A percentile compares a stretch with the other conserved stretches of the same genome.
Conservation (phyloP, 2,888 invertebrate species). For the Linhomoeus sp. region DNA sequence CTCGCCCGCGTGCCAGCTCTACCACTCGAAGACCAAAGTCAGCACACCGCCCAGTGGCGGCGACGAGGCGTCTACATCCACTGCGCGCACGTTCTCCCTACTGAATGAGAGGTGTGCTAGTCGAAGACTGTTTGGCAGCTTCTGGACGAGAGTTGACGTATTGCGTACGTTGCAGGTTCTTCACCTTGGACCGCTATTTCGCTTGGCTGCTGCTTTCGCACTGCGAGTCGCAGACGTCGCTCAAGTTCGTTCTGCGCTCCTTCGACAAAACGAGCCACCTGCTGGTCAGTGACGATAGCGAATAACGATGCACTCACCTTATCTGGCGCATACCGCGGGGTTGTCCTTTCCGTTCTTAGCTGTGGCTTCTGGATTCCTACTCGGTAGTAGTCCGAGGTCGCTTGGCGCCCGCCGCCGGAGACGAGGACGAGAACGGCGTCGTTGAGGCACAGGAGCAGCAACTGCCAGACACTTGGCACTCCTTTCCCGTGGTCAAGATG, state of each 20-base stretch:
- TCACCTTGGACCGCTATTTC: conserved; percentile 12
- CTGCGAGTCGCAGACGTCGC: conserved; percentile 14
- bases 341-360: conserved; percentile 6
- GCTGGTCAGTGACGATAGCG: conserved; percentile 10
- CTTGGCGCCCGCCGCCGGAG: neutral
- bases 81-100: too few relatives aligned
- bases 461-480: too few relatives aligned
- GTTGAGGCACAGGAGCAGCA: too few relatives aligned
- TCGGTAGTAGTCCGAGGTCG: conserved; percentile 8
- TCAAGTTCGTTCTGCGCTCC: conserved; percentile 17
- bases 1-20: too few relatives aligned
- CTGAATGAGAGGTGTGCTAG: neutral
- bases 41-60: too few relatives aligned
- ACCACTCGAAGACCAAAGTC: too few relatives aligned
- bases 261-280: conserved; percentile 12
- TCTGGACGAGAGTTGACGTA: neutral
- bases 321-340: too few relatives aligned
- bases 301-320: too few relatives aligned
- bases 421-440: neutral
- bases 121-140: neutral
- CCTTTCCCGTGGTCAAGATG: conserved; percentile 18
- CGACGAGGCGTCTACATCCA: too few relatives aligned
- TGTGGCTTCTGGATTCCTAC: conserved; percentile 22
- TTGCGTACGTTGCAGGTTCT: conserved; percentile 8
- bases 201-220: conserved; percentile 15